These are phyloP conservation scores for Drosophila neoperkinsi DNA, from an alignment of 2,888 invertebrate species.

Conservation along the genomic window DNA sequence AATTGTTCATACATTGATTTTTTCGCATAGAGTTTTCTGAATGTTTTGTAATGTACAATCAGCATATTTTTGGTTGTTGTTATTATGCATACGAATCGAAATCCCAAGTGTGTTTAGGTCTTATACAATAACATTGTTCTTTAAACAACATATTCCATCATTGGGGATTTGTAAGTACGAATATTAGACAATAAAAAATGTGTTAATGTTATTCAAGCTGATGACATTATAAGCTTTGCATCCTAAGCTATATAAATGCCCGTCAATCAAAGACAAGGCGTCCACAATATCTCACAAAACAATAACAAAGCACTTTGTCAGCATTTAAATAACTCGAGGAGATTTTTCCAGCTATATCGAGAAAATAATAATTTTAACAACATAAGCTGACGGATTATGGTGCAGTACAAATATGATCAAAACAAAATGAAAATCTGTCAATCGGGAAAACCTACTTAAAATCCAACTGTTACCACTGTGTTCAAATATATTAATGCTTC, in stretches of 20 bases:
- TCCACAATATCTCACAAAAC: background rate
- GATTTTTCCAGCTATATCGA: constrained; percentile 18
- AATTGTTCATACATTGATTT: background rate
- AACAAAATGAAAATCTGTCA: constrained; percentile 3
- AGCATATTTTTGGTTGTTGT: background rate
- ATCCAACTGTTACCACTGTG: background rate
- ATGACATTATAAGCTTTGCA: constrained; percentile 40
- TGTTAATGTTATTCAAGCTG: constrained; percentile 25
- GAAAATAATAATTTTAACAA: constrained; percentile 32
- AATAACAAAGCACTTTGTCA: constrained; percentile 10
- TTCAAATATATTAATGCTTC: background rate
- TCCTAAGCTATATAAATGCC: constrained; percentile 39
- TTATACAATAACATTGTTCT: background rate
- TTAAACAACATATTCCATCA: constrained; percentile 3
- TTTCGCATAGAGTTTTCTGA: background rate
- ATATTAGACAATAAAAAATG: constrained; percentile 2
- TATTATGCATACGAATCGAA: constrained; percentile 3
- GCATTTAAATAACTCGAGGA: constrained; percentile 29
- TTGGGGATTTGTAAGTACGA: constrained; percentile 9
- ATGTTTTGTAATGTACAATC: too few relatives aligned
- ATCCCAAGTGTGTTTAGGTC: background rate
- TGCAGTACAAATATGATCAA: background rate
- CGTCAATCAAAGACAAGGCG: constrained; percentile 49
- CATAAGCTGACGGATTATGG: constrained; percentile 22
- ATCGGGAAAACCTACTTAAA: background rate